Evolutionary conservation across 2,113 vertebrate genomes (phyloP).

Genomic region (Antennarius striatus): DNA sequence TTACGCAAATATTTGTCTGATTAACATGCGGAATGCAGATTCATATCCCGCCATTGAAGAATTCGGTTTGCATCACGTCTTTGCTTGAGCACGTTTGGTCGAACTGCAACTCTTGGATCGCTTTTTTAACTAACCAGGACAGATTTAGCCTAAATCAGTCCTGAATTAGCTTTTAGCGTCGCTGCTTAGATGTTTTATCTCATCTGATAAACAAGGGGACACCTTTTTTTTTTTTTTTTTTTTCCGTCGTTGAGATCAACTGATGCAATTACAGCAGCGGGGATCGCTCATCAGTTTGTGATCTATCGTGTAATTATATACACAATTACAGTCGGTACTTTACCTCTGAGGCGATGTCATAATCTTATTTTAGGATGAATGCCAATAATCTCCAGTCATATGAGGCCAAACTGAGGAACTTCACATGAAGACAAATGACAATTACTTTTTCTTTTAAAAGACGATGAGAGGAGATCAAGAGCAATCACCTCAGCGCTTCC

Average conservation of each 20-base stretch:
- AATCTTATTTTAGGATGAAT: slow-evolving; percentile 39
- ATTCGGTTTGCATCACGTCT: not conserved
- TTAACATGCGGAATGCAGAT: slow-evolving; percentile 24
- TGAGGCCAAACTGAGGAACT: slow-evolving; percentile 23
- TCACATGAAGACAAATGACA: slow-evolving; percentile 28
- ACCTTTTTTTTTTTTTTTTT: slow-evolving; percentile 9
- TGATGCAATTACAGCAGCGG: not conserved
- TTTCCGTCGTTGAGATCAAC: not conserved
- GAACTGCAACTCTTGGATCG: no score
- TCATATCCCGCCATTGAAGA: not conserved
- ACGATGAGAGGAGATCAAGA: not conserved
- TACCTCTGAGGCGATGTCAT: slow-evolving; percentile 4
- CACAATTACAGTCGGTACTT: slow-evolving; percentile 42
- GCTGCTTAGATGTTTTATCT: slow-evolving; percentile 45
- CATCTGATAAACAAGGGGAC: slow-evolving; percentile 54
- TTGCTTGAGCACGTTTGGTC: not conserved
- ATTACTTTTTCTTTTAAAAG: slow-evolving; percentile 9
- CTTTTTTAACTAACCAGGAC: slow-evolving; percentile 29
- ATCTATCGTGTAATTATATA: slow-evolving; percentile 24
- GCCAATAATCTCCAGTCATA: slow-evolving; percentile 34
- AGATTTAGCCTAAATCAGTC: slow-evolving; percentile 55
- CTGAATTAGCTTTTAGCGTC: slow-evolving; percentile 60
- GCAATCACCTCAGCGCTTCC: slow-evolving; percentile 25
- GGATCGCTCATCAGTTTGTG: slow-evolving; percentile 19
- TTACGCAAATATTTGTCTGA: slow-evolving; percentile 54